Percentiles rank a stretch among this genome's conserved stretches.
phyloP scores from a whole-genome alignment of 2,888 invertebrate genomes.

The Drosophila incognita region DNA sequence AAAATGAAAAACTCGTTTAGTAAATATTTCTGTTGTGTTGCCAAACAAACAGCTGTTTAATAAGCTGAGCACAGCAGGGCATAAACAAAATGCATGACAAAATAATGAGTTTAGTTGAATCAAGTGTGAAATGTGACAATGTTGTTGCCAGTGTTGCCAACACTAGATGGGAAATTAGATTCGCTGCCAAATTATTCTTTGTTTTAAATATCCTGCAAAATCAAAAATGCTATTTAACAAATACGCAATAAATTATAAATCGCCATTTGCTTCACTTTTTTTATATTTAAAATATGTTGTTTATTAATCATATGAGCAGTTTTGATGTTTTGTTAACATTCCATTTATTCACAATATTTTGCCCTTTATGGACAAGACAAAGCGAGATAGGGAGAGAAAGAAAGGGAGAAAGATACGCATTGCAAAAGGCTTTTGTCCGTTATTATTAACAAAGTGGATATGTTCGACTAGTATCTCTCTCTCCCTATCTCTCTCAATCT shows the following conservation, averaged over 20 bases:
- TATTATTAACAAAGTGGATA: not conserved
- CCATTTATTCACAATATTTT: conserved; percentile 4
- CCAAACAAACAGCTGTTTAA: conserved; percentile 11
- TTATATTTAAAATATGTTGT: not conserved
- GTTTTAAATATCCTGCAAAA: not conserved
- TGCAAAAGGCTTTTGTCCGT: not conserved
- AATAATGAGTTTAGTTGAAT: not conserved
- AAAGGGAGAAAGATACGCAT: not conserved
- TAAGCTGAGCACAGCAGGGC: not conserved
- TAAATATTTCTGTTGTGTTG: not conserved
- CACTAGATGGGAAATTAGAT: not conserved
- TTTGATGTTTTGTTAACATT: not conserved
- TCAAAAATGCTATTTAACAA: not conserved
- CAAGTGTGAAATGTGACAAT: not conserved
- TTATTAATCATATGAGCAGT: not conserved
- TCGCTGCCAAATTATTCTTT: not conserved
- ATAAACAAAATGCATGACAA: conserved; percentile 1
- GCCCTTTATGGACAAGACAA: not conserved
- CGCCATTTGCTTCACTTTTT: not conserved
- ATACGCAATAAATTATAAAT: not conserved
- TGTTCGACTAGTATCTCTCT: not conserved
- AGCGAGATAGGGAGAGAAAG: too few relatives aligned
- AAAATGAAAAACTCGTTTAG: not conserved
- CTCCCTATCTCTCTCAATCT: not conserved
- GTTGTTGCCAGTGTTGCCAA: not conserved